phyloP scores from a whole-genome alignment of 1,140 invertebrate species.

The Spodoptera frugiperda region DNA sequence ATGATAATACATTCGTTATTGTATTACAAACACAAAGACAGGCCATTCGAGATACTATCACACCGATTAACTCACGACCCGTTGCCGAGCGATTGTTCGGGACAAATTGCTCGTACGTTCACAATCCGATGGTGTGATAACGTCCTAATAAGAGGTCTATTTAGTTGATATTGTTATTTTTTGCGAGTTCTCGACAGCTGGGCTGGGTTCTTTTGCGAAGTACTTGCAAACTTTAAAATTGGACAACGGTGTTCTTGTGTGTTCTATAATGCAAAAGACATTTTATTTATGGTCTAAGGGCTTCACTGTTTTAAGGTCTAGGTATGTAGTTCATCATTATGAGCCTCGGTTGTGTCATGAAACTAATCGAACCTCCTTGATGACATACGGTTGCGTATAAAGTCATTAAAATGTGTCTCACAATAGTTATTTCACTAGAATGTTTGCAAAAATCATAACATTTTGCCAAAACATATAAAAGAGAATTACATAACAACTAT shows the following conservation, averaged over 20 bases:
- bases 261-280: too few relatives aligned
- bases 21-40: slow-evolving; percentile 16
- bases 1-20: slow-evolving; percentile 16
- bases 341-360: too few relatives aligned
- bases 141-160: slow-evolving; percentile 36
- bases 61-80: slow-evolving; percentile 18
- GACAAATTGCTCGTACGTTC: slow-evolving; percentile 46
- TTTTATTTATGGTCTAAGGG: too few relatives aligned
- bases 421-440: too few relatives aligned
- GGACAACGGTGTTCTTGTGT: neutral
- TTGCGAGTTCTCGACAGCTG: slow-evolving; percentile 24
- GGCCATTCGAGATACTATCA: slow-evolving; percentile 1
- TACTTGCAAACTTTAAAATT: slow-evolving; percentile 8
- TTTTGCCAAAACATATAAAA: too few relatives aligned
- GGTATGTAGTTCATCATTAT: too few relatives aligned
- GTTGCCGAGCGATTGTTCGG: slow-evolving; percentile 30
- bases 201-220: neutral
- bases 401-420: too few relatives aligned
- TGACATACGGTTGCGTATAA: too few relatives aligned
- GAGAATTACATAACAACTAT: slow-evolving; percentile 23
- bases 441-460: neutral
- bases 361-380: too few relatives aligned
- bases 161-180: slow-evolving; percentile 37
- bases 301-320: too few relatives aligned
- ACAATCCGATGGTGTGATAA: slow-evolving; percentile 41